Base-by-base conservation (phyloP, 2,888 invertebrate genomes). In the Unio pictorum region DNA sequence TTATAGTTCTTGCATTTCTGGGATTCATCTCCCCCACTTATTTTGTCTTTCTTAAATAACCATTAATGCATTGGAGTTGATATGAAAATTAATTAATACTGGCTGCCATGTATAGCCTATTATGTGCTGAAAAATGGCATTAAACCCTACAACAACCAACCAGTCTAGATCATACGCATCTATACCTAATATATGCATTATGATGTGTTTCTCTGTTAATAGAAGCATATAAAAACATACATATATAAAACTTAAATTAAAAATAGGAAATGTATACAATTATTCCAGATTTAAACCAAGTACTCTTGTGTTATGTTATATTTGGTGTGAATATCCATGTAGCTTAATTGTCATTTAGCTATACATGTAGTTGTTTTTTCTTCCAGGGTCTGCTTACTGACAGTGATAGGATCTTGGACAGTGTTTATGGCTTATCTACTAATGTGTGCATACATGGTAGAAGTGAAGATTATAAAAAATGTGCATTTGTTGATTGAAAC, bases 351-450 rank as follows among this genome's bases (percentile, higher is more conserved):
- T 5, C 30, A 30, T 30, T 30, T 30, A 30, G 5, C 30, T 58
- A 58, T 23, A 58, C 17, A 11, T 26, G 15, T 58, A 26, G 56
- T 28, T 30, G 26, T 15, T 61, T 68, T 67, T 55, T 71, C 56
- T 71, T 72, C 0, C 74, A 88, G 88, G 88, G 84, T 85, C 5
- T 79, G 82, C 68, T 71, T 88, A 58, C 70, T 88, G 67, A 79
- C 79, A 66, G 79, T 88, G 28, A 82, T 85, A 20, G 78, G 82
- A 17, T 80, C 81, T 23, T 89, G 88, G 88, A 87, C 88, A 18
- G 64, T 76, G 8, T 73, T 83, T 55, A 74, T 85, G 75, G 63
- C 80, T 5, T 69, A 79, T n/a, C 75, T 84, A 64, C 73, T 87
- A 20, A 71, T 81, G 11, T 72, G 67, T 54, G 87, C 87, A 6